Percentiles rank a stretch among this genome's conserved stretches.
phyloP scores from a whole-genome alignment of 2,797 vertebrate species.

The Argyrosomus regius region DNA sequence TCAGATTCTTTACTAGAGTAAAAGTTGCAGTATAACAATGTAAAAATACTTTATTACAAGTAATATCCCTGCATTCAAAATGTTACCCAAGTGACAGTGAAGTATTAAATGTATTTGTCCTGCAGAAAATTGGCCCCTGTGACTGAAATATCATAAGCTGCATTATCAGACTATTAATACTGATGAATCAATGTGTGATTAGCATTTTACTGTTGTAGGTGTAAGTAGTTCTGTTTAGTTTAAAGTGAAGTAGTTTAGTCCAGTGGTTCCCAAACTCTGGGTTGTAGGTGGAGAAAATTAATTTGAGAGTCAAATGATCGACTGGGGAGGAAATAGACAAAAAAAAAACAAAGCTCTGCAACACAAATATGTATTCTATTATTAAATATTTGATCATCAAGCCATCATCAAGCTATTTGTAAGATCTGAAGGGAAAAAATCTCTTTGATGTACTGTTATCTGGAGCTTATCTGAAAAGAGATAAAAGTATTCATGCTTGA shows the following conservation, averaged over 20 bases:
- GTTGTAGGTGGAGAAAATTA: not conserved
- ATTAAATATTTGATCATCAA: not conserved
- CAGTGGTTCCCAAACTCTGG: not conserved
- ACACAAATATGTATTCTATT: not conserved
- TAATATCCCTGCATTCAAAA: no score
- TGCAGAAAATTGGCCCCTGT: not conserved
- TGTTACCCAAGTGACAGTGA: no score
- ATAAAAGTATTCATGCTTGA: not conserved
- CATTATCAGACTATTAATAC: no score
- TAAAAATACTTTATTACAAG: not conserved
- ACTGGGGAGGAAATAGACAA: not conserved
- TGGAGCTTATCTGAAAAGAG: not conserved
- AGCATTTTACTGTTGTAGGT: not conserved
- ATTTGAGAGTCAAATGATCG: not conserved
- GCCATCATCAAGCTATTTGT: not conserved
- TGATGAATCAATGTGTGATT: not conserved
- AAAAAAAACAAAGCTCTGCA: not conserved
- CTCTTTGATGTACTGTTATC: not conserved
- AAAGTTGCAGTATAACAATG: not conserved
- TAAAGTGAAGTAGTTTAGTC: not conserved
- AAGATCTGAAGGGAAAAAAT: not conserved
- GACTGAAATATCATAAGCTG: not conserved
- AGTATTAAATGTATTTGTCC: no score
- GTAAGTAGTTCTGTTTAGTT: not conserved
- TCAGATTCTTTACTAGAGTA: not conserved